These are phyloP conservation scores for Oncorhynchus nerka DNA, from an alignment of 2,113 vertebrate genomes.

Conservation along the genomic window DNA sequence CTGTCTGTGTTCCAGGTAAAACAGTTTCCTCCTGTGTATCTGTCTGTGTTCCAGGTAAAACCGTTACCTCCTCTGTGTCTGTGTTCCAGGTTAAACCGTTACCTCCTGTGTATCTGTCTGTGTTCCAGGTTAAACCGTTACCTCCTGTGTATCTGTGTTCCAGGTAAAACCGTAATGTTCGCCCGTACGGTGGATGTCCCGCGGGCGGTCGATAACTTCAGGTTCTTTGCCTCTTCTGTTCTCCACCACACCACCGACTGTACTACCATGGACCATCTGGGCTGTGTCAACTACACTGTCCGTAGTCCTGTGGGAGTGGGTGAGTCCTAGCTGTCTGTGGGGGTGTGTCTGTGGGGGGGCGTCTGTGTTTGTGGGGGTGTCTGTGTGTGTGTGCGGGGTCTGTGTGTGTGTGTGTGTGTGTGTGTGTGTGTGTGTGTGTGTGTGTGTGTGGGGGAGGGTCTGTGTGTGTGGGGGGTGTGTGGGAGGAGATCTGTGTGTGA, in stretches of 20 bases:
- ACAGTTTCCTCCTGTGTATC: no score
- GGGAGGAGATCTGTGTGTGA: no score
- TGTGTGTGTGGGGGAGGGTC: no score
- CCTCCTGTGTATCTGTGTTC: not conserved
- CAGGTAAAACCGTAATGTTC: constrained; percentile 87
- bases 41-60: no score
- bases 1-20: no score
- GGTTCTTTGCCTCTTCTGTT: constrained; percentile 91
- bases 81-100: no score
- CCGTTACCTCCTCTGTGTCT: fast-evolving
- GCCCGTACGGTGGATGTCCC: constrained; percentile 90
- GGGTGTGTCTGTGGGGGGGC: constrained; percentile 62
- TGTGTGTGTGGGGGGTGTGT: no score
- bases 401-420: constrained; percentile 35
- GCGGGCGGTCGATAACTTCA: constrained; percentile 84
- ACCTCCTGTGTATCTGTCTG: fast-evolving
- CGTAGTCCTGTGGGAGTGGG: constrained; percentile 88
- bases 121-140: no score
- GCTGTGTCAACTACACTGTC: constrained; percentile 87
- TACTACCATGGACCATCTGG: constrained; percentile 81
- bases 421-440: no score
- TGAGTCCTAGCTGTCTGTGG: constrained; percentile 60
- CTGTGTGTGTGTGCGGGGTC: no score
- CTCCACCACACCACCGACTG: constrained; percentile 87
- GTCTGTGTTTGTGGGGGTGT: constrained; percentile 28